Evolutionary conservation across 2,888 invertebrate species (phyloP), one percentile per base, ranked within the genome.

Genomic region (Deilephila elpenor): DNA sequence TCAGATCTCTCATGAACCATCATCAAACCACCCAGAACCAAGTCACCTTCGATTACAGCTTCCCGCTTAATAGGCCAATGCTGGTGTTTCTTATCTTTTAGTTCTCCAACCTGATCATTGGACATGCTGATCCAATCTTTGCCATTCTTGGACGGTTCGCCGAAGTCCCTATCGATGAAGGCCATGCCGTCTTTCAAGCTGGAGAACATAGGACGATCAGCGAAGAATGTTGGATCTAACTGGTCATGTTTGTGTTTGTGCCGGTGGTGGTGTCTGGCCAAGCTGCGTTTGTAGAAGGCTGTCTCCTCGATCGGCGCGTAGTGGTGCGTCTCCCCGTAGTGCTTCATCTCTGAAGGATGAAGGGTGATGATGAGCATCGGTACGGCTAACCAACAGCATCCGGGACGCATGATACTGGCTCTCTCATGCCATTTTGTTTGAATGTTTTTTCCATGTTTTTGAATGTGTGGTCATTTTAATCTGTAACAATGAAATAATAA

Each of bases 1-100:
- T 98, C 98, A 80, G 98, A 97, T 34, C 99, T 95, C 84, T 98
- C 98, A 87, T 99, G 99, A 0, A 99, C 95, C 95, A 99, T 99
- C 98, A 99, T 98, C 70, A 99, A 93, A 0, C 98, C 99, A 6
- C 99, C 99, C 1, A 99, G 95, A 11, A 98, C 96, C 64, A 99
- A 95, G 85, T 98, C 97, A 0, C 99, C 99, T 86, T 98, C 98
- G 70, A 98, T 96, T 7, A 97, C 96, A 0, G 98, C 98, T 82
- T 98, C 97, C 84, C 97, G 96, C 84, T 98, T 98, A 5, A 98
- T 96, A 0, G 98, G 98, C 98, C 98, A 98, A 77, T 93, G 93
- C 7, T 86, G 86, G 73, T 90, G 85, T 73, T 93, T 93, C 78
- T 93, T 92, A 72, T 92, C 91, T 64, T 91, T 92, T 73, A 92